These are phyloP conservation scores for Lithophane ornitopus DNA, from an alignment of 2,888 invertebrate genomes.

Conservation along the genomic window DNA sequence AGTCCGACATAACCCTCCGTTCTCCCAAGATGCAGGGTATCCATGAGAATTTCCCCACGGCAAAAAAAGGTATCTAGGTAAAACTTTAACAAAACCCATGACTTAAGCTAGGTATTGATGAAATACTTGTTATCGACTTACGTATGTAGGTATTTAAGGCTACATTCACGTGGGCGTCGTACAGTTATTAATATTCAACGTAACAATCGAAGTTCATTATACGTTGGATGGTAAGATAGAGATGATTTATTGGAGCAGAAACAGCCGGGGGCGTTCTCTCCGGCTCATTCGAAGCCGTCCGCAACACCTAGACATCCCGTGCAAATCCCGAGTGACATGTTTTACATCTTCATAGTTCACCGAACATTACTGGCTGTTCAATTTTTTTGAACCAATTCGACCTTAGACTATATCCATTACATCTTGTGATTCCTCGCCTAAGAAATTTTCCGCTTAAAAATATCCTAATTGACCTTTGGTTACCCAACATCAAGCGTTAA, in stretches of 20 bases:
- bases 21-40: too few relatives aligned
- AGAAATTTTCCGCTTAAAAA: constrained; percentile 37
- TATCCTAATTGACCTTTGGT: constrained; percentile 46
- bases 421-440: constrained; percentile 60
- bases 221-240: constrained; percentile 44
- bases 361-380: constrained; percentile 67
- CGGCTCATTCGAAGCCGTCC: constrained; percentile 44
- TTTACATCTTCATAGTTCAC: constrained; percentile 68
- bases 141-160: background rate
- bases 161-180: constrained; percentile 22
- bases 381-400: constrained; percentile 68
- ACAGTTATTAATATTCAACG: constrained; percentile 60
- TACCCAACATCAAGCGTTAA: constrained; percentile 30
- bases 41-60: too few relatives aligned
- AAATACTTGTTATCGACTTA: constrained; percentile 18
- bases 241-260: constrained; percentile 64
- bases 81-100: constrained; percentile 16
- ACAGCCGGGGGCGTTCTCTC: constrained; percentile 55
- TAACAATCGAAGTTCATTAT: constrained; percentile 64
- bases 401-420: constrained; percentile 61
- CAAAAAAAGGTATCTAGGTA: background rate
- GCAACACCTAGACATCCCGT: constrained; percentile 69
- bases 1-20: too few relatives aligned
- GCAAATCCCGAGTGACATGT: constrained; percentile 73
- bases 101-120: background rate